Conservation (phyloP, 2,797 vertebrate species). For the Vultur gryphus region DNA sequence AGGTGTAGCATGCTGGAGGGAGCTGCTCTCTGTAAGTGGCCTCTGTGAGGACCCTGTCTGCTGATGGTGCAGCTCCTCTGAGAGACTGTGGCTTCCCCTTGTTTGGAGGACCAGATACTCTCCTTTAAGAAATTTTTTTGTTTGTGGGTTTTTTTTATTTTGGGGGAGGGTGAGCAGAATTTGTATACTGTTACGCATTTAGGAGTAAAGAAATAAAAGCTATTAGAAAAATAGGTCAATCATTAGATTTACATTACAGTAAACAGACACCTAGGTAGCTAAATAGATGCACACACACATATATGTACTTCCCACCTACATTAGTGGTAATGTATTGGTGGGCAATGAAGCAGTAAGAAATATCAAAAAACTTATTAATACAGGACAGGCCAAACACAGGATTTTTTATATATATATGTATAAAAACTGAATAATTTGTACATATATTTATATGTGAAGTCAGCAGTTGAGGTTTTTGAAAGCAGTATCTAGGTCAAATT, state of each 20-base stretch:
- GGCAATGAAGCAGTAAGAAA: neutral
- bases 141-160: neutral
- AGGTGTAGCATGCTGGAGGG: neutral
- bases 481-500: neutral
- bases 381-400: neutral
- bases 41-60: neutral
- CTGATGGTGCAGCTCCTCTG: neutral
- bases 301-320: neutral
- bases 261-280: neutral
- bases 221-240: neutral
- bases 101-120: neutral
- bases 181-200: neutral
- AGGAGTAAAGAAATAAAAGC: neutral
- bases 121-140: neutral
- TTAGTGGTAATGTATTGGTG: neutral
- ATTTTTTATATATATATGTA: neutral
- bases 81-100: neutral
- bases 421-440: neutral
- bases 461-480: neutral
- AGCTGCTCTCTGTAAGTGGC: neutral
- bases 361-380: neutral
- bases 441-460: neutral
- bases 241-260: neutral
- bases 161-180: rapidly evolving
- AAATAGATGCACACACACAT: neutral